phyloP scores from a whole-genome alignment of 2,888 invertebrate species.

The Miltochrista miniata region DNA sequence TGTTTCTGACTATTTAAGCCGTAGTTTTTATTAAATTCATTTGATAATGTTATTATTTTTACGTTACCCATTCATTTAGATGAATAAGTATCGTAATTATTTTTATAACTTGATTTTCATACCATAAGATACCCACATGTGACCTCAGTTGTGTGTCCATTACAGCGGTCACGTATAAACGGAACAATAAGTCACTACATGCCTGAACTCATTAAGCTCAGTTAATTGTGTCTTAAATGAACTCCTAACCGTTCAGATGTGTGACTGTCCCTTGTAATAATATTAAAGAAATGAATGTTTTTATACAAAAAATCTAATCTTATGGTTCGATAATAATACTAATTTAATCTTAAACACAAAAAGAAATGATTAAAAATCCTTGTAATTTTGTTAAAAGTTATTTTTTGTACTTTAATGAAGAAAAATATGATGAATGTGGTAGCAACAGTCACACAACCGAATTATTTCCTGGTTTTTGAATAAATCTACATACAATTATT shows the following conservation, averaged over 20 bases:
- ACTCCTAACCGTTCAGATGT: neutral
- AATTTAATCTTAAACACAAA: neutral
- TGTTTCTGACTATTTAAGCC: too few species aligned
- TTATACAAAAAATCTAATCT: neutral
- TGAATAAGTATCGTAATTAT: too few species aligned
- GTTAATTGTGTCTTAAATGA: too few species aligned
- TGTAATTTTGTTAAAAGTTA: neutral
- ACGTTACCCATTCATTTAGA: neutral
- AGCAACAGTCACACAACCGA: neutral
- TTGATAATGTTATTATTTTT: neutral
- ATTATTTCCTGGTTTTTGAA: neutral
- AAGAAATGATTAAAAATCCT: neutral
- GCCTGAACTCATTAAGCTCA: neutral
- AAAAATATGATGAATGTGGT: neutral
- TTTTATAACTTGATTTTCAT: too few species aligned
- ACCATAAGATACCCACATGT: too few species aligned
- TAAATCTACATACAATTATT: neutral
- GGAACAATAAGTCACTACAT: neutral
- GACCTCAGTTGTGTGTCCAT: too few species aligned
- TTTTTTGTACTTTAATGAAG: neutral
- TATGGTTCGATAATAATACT: neutral
- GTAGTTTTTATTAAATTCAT: too few species aligned
- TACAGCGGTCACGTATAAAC: constrained; percentile 1
- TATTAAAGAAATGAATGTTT: neutral
- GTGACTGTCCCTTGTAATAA: neutral